Conservation (phyloP, 2,797 vertebrate species). For the Pelobates cultripes region DNA sequence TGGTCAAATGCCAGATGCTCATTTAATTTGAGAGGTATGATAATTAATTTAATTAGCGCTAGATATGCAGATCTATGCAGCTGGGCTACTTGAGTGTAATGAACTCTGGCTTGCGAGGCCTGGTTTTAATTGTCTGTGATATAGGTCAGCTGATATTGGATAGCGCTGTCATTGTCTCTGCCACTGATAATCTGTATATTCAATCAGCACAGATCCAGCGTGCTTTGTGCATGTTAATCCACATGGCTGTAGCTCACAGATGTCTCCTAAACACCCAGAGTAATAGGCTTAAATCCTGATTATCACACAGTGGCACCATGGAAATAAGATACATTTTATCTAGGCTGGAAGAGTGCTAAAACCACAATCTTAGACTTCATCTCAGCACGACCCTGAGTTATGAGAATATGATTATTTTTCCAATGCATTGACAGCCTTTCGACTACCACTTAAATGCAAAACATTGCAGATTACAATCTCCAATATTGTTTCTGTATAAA, state of each 20-base stretch:
- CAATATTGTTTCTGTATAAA: not conserved
- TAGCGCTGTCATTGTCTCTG: conserved; percentile 50
- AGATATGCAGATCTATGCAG: conserved; percentile 32
- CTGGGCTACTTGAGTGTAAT: conserved; percentile 41
- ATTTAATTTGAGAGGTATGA: conserved; percentile 38
- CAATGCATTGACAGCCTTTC: not conserved
- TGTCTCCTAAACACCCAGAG: conserved; percentile 38
- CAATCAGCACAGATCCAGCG: conserved; percentile 35
- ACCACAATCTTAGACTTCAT: not conserved
- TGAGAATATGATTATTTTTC: not conserved
- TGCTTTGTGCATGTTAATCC: conserved; percentile 52
- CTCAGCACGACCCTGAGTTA: not conserved
- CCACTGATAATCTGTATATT: conserved; percentile 40
- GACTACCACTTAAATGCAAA: not conserved
- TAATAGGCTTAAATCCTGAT: conserved; percentile 37
- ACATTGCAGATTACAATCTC: not conserved
- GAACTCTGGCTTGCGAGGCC: conserved; percentile 36
- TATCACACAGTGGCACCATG: conserved; percentile 40
- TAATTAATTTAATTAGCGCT: conserved; percentile 43
- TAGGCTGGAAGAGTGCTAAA: conserved; percentile 9
- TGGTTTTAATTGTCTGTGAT: conserved; percentile 38
- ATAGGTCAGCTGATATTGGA: conserved; percentile 53
- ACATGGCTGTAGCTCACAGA: conserved; percentile 15
- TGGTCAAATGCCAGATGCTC: conserved; percentile 30
- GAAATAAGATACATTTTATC: conserved; percentile 47